Evolutionary conservation across 2,113 vertebrate genomes (phyloP), one percentile per base, ranked within the genome.

Genomic region (Kryptolebias marmoratus): DNA sequence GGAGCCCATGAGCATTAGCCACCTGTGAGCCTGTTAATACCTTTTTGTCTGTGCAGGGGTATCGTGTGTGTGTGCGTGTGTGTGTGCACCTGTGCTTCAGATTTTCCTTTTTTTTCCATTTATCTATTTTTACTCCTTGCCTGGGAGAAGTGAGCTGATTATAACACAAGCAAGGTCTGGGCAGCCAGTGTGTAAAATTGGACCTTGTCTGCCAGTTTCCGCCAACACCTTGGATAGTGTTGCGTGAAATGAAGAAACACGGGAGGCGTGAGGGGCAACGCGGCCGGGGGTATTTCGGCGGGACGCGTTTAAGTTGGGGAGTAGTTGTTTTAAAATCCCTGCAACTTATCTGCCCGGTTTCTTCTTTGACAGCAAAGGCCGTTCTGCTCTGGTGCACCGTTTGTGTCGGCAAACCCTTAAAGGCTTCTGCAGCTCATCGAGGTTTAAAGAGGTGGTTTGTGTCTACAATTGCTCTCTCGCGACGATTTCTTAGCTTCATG

Each of bases 301-400:
- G 67, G 68, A 39, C 22, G 44, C 69, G 67, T 84, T 81, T 78
- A 68, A 59, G 27, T 58, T 42, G 56, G 42, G 74, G 75, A 79
- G 77, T 61, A 61, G 50, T 81, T 85, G 72, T 82, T 87, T 72
- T 80, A 47, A 60, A 82, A 77, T 39, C 64, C 55, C 39, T 27
- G 65, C 70, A 84, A 85, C 44, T 90, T 81, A 89, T 90, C 87
- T 69, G 72, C 52, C 73, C 73, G 80, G 71, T 83, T 85, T 86
- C 80, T 75, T 66, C 58, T 61, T 65, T 76, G 69, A 73, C 73
- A 79, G 70, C 6, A 16, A 82, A 66, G 49, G 68, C 67, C 22
- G 82, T 87, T 90, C 76, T 22, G 57, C 89, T 87, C 73, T 5
- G 73, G 63, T 76, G 83, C 76, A 13, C 64, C 28, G 75, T 83